Conservation (phyloP, 2,113 vertebrate genomes). For the Bothrops jararaca region DNA sequence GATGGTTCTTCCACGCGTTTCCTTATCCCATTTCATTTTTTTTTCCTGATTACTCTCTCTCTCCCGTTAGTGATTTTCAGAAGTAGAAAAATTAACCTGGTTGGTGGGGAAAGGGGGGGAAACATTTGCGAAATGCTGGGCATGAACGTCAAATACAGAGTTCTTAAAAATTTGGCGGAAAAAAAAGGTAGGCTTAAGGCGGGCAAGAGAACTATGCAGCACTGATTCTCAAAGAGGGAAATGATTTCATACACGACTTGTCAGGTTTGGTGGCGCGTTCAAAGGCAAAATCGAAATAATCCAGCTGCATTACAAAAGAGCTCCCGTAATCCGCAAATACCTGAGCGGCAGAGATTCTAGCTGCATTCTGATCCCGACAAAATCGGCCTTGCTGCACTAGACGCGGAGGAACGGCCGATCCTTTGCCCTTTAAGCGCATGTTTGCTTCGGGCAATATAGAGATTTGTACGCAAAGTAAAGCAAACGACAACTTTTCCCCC, state of each 20-base stretch:
- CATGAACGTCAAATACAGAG: neutral
- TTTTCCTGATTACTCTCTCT: neutral
- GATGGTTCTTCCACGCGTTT: neutral
- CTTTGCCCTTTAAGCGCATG: constrained; percentile 55
- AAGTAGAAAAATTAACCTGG: neutral
- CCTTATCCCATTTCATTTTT: neutral
- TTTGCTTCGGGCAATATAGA: neutral
- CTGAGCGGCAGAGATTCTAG: neutral
- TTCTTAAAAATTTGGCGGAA: neutral
- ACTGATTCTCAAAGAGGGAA: neutral
- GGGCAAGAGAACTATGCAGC: too few relatives aligned
- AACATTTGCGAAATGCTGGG: neutral
- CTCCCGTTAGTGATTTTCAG: neutral
- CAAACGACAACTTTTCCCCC: neutral
- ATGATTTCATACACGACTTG: neutral
- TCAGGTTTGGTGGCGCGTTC: neutral
- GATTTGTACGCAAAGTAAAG: too few relatives aligned
- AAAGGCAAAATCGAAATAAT: neutral
- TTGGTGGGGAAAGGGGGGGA: neutral
- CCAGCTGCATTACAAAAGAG: neutral
- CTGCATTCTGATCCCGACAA: neutral
- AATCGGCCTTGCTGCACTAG: neutral
- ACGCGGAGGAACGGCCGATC: constrained; percentile 6
- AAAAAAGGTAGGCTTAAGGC: neutral
- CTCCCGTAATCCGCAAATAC: neutral